Base-by-base conservation (phyloP, 2,888 invertebrate species). In the Scaptomyza parva region DNA sequence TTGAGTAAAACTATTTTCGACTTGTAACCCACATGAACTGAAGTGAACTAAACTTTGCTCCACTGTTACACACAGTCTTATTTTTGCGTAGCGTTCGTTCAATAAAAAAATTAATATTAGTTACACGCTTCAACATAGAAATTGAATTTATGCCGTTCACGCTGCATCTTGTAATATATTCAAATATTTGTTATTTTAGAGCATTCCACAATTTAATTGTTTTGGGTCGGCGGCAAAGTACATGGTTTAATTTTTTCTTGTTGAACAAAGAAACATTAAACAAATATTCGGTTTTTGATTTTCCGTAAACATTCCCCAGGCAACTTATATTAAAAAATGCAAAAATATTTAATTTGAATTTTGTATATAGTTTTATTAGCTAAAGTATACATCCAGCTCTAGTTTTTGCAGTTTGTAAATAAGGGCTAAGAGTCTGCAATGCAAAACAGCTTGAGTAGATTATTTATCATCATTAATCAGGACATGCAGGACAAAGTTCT, bases 401-500 rank as follows among this genome's bases (percentile, higher is more conserved):
- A n/a, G 12, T 18, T n/a, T 18, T 9, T 11, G 3, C n/a, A 14
- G 35, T 14, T 18, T n/a, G n/a, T n/a, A 3, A 18, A 1, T 1
- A 20, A 20, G 18, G 17, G 18, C 9, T 28, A 28, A 7, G 8
- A 12, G 12, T 24, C 3, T 39, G 18, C 1, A 24, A 12, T 22
- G 37, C 17, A 18, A 18, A 52, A n/a, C 11, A 39, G 18, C n/a
- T 30, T 2, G n/a, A 30, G 37, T 20, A 18, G 35, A 55, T 48
- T 47, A 66, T 66, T 55, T 41, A 55, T 43, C 41, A 39, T 26
- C 35, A 65, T 65, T 48, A 65, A 65, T 65, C 66, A 43, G 20
- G n/a, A n/a, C 18, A 28, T 3, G 22, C 14, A 28, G 24, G 33
- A 55, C 35, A 53, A 62, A 53, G 62, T 54, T 53, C 20, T 37